Base-by-base conservation (phyloP, 2,113 vertebrate genomes). In the Camelus dromedarius region DNA sequence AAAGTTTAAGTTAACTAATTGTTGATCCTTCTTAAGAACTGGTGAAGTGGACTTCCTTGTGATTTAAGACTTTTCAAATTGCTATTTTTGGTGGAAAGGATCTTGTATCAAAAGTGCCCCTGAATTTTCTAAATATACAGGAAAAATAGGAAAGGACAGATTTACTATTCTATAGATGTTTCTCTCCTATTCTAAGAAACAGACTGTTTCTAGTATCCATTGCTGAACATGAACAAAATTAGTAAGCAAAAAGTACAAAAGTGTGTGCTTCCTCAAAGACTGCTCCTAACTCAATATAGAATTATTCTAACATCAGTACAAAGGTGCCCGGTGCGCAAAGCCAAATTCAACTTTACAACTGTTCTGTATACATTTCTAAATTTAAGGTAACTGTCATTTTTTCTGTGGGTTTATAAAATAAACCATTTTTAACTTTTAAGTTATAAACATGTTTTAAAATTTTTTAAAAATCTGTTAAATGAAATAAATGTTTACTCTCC, bases 261-360 rank as follows among this genome's bases (percentile, higher is more conserved):
- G 96, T 38, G 79, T 93, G 62, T 95, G 91, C 82, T 97, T 98
- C 96, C 77, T 67, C 96, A 97, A 67, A 98, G 96, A 97, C 91
- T 86, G 11, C 11, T 73, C 89, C 64, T 70, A 95, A 58, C 95
- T 98, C 95, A 67, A 96, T 69, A 24, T 50, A 50, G 52, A 77
- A 97, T 91, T 72, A 93, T 95, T 82, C 16, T 16, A 30, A 5
- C n/a, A 10, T 54, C 54, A 67, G 35, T 6, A 95, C 12, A 30
- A 26, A n/a, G 26, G 46, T 16, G 7, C 10, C 20, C 22, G 5
- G 58, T 5, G 54, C 28, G 13, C 22, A 81, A 15, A 46, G 62
- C 38, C 46, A 77, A n/a, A 38, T 3, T 32, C 91, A 89, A 22
- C 32, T 22, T 28, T 38, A 54, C 19, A 67, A 16, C 48, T 13